phyloP scores from a whole-genome alignment of 2,888 invertebrate genomes.

The Busseola fusca region DNA sequence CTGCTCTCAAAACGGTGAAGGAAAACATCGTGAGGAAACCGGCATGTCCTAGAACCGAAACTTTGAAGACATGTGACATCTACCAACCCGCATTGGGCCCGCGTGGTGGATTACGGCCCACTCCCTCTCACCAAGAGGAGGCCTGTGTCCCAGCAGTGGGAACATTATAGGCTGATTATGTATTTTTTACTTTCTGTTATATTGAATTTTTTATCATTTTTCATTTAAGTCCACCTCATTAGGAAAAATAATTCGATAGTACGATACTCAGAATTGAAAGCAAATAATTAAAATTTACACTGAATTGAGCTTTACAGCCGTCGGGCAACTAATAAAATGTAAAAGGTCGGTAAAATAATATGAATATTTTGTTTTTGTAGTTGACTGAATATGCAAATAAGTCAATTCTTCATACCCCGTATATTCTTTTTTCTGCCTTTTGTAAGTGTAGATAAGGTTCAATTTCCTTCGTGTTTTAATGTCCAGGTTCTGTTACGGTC shows the following conservation, averaged over 20 bases:
- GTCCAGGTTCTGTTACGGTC: slow-evolving; percentile 21
- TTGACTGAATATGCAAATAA: slow-evolving; percentile 33
- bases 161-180: too few relatives aligned
- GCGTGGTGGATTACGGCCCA: too few relatives aligned
- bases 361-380: slow-evolving; percentile 27
- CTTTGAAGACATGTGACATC: too few relatives aligned
- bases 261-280: not conserved
- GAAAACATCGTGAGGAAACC: too few relatives aligned
- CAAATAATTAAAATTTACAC: slow-evolving; percentile 34
- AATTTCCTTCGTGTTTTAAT: slow-evolving; percentile 11
- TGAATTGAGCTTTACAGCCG: slow-evolving; percentile 23
- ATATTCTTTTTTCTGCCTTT: not conserved
- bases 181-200: too few relatives aligned
- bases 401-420: not conserved
- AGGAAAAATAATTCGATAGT: not conserved
- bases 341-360: slow-evolving; percentile 32
- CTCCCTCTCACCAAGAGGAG: too few relatives aligned
- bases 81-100: too few relatives aligned
- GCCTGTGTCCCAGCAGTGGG: too few relatives aligned
- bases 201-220: too few relatives aligned
- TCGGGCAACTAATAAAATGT: slow-evolving; percentile 29
- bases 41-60: too few relatives aligned
- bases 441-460: not conserved
- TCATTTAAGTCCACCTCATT: slow-evolving; percentile 10
- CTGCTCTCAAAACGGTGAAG: too few relatives aligned